phyloP scores from a whole-genome alignment of 2,888 invertebrate genomes.

The Graphium colonna region DNA sequence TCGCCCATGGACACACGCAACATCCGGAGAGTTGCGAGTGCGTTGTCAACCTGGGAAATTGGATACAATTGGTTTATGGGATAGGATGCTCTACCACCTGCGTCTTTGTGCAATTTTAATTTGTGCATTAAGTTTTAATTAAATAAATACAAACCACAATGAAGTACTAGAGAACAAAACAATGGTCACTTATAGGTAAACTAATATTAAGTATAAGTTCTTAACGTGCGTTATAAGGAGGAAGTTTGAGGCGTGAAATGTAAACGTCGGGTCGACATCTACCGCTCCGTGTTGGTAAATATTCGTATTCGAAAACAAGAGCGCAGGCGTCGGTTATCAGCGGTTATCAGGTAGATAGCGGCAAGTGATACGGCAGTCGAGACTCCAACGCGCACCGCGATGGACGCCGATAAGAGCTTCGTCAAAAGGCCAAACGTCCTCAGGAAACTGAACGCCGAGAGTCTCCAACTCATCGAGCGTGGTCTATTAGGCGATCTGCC shows the following conservation, averaged over 20 bases:
- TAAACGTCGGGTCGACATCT: background rate
- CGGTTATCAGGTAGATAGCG: slow-evolving; percentile 60
- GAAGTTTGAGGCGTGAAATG: background rate
- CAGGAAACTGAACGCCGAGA: slow-evolving; percentile 64
- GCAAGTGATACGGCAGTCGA: slow-evolving; percentile 55
- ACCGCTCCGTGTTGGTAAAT: slow-evolving; percentile 14
- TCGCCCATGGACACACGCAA: too few species aligned
- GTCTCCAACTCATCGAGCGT: slow-evolving; percentile 60
- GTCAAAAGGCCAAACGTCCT: slow-evolving; percentile 58
- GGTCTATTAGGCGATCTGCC: slow-evolving; percentile 66
- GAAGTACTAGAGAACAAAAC: background rate
- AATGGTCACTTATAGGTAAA: background rate
- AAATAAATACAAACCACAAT: too few species aligned
- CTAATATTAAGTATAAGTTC: background rate
- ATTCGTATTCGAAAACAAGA: slow-evolving; percentile 13
- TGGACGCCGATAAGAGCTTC: slow-evolving; percentile 61
- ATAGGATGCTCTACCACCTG: too few species aligned
- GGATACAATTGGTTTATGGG: too few species aligned
- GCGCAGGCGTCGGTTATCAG: slow-evolving; percentile 45
- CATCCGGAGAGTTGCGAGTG: too few species aligned
- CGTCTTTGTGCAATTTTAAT: too few species aligned
- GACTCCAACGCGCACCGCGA: slow-evolving; percentile 48
- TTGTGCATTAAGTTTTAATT: too few species aligned
- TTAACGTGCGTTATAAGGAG: background rate
- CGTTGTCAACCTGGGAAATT: too few species aligned